Evolutionary conservation across 2,888 invertebrate species (phyloP).

Genomic region (Catocala sponsa): DNA sequence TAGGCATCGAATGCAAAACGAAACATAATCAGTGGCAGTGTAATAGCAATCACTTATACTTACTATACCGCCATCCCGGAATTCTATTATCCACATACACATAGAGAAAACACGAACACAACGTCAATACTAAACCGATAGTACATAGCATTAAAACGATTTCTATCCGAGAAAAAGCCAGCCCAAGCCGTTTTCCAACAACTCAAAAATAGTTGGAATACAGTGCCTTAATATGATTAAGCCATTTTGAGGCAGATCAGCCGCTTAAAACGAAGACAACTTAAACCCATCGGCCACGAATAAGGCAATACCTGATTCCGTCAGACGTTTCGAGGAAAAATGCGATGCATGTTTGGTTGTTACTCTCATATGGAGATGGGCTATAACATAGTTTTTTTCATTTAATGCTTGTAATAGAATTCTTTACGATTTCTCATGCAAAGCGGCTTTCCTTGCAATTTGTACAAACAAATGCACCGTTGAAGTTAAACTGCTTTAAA

Average conservation of each 20-base stretch:
- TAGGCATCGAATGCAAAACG: too few species aligned
- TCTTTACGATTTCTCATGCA: constrained; percentile 1
- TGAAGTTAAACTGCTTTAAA: too few species aligned
- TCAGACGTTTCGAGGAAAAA: constrained; percentile 5
- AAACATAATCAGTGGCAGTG: too few species aligned
- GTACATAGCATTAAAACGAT: too few species aligned
- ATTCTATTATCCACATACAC: too few species aligned
- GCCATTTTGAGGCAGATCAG: constrained; percentile 8
- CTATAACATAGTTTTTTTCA: neutral
- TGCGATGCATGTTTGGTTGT: neutral
- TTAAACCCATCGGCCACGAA: constrained; percentile 2
- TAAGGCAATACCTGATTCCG: constrained; percentile 11
- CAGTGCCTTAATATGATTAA: constrained; percentile 12
- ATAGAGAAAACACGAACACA: too few species aligned
- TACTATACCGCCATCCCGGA: too few species aligned
- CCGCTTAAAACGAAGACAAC: constrained; percentile 3
- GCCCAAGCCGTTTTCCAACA: constrained; percentile 7
- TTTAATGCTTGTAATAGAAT: constrained; percentile 4
- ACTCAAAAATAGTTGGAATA: constrained; percentile 7
- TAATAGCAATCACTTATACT: too few species aligned
- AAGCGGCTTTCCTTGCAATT: neutral
- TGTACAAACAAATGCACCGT: constrained; percentile 4
- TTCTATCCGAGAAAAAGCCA: too few species aligned
- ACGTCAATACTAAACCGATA: too few species aligned
- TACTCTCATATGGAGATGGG: neutral